phyloP scores from a whole-genome alignment of 1,140 invertebrate genomes.

The Calephelis nemesis region DNA sequence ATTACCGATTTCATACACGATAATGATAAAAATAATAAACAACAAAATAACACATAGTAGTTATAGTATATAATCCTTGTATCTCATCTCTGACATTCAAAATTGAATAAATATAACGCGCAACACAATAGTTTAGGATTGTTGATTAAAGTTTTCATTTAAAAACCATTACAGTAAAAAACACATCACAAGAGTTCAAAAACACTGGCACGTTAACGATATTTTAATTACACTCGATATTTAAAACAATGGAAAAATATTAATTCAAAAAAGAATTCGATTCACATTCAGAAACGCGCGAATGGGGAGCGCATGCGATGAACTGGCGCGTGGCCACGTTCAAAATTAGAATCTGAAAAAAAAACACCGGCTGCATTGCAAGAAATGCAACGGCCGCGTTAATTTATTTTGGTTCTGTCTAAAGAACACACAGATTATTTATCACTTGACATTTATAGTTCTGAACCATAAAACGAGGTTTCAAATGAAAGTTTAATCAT shows the following conservation, averaged over 20 bases:
- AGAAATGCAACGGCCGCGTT: slow-evolving; percentile 62
- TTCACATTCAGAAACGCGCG: slow-evolving; percentile 45
- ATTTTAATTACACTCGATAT: slow-evolving; percentile 7
- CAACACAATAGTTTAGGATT: neutral
- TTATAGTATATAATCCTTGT: too few relatives aligned
- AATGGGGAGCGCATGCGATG: slow-evolving; percentile 48
- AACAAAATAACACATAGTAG: too few relatives aligned
- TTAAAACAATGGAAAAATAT: slow-evolving; percentile 13
- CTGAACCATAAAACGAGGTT: slow-evolving; percentile 7
- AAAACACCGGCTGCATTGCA: slow-evolving; percentile 59
- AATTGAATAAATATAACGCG: neutral
- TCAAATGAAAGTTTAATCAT: slow-evolving; percentile 13
- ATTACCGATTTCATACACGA: neutral
- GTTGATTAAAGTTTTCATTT: slow-evolving; percentile 1
- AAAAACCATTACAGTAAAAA: neutral
- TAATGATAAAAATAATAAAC: too few relatives aligned
- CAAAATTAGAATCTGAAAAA: slow-evolving; percentile 69
- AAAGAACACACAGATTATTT: slow-evolving; percentile 34
- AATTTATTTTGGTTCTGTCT: slow-evolving; percentile 53
- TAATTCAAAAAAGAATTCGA: slow-evolving; percentile 29
- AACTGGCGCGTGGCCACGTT: slow-evolving; percentile 67
- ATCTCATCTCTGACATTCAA: neutral
- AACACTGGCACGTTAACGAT: slow-evolving; percentile 1
- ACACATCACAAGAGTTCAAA: neutral
- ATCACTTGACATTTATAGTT: slow-evolving; percentile 29